Percentiles rank a stretch among this genome's conserved stretches.
These are phyloP conservation scores for Pristiophorus japonicus DNA, from an alignment of 2,113 vertebrate genomes.

Conservation along the genomic window DNA sequence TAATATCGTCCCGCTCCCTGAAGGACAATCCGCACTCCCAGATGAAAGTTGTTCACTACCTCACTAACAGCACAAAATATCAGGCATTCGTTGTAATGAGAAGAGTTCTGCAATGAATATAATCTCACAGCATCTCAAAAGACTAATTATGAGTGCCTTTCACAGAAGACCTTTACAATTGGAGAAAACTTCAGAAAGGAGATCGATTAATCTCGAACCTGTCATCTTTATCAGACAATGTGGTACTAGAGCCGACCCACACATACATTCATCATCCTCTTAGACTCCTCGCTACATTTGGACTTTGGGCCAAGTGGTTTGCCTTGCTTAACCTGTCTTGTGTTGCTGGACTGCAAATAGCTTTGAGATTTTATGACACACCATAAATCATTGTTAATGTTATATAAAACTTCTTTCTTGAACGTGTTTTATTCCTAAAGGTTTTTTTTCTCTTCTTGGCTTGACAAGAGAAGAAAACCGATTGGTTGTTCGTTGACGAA, in stretches of 20 bases:
- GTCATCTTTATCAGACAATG: conserved; percentile 25
- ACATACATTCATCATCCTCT: not conserved
- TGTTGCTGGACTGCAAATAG: not conserved
- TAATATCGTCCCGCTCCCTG: not conserved
- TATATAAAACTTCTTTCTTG: not conserved
- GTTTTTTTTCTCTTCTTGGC: not conserved
- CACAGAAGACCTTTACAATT: conserved; percentile 1
- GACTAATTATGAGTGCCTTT: not conserved
- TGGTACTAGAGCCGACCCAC: not conserved
- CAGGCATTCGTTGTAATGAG: not conserved
- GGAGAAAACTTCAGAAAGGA: not conserved
- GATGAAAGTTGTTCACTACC: not conserved
- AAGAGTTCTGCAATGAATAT: not conserved
- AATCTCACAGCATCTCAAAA: not conserved
- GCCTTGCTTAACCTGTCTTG: conserved; percentile 5
- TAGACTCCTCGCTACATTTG: not conserved
- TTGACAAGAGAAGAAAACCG: not conserved
- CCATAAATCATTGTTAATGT: not conserved
- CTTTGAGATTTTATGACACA: not conserved
- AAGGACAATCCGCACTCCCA: not conserved
- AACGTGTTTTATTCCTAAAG: not conserved
- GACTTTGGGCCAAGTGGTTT: not conserved
- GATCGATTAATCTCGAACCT: not conserved
- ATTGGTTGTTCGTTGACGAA: not conserved
- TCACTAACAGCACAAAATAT: not conserved